phyloP scores from a whole-genome alignment of 2,888 invertebrate genomes.

The Eilema depressum region DNA sequence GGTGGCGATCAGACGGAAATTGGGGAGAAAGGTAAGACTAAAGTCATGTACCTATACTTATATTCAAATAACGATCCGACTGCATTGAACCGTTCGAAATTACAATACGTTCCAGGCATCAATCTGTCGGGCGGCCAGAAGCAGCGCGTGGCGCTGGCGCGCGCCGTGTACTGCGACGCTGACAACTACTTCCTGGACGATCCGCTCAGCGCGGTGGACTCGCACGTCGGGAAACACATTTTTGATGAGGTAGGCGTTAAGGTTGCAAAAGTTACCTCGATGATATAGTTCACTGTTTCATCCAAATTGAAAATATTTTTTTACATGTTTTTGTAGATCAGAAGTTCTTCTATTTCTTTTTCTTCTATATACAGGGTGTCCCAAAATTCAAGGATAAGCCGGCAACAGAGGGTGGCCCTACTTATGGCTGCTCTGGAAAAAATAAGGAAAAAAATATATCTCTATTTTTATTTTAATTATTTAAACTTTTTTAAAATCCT shows the following conservation, averaged over 20 bases:
- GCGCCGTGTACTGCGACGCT: constrained; percentile 95
- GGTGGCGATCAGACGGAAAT: constrained; percentile 99
- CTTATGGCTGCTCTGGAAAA: too few relatives aligned
- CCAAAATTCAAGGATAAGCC: too few relatives aligned
- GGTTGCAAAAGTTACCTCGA: too few relatives aligned
- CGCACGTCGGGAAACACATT: constrained; percentile 98
- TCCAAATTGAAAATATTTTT: background rate
- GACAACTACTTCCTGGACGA: constrained; percentile 98
- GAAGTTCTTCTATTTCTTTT: too few relatives aligned
- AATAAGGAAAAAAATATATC: too few relatives aligned
- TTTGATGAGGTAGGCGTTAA: constrained; percentile 92
- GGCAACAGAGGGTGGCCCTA: too few relatives aligned
- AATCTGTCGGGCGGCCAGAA: constrained; percentile 95
- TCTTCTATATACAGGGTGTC: too few relatives aligned
- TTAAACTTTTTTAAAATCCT: too few relatives aligned
- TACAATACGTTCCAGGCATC: background rate
- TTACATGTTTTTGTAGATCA: too few relatives aligned
- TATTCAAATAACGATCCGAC: background rate
- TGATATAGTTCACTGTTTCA: background rate
- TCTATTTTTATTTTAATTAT: too few relatives aligned
- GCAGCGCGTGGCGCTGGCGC: constrained; percentile 95
- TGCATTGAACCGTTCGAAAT: background rate
- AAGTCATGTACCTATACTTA: background rate
- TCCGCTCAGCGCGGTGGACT: constrained; percentile 97
- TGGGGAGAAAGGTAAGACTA: constrained; percentile 95